Percentiles rank a stretch among this genome's conserved stretches.
Evolutionary conservation across 1,140 invertebrate species (phyloP).

Genomic region (Pogonomyrmex californicus): DNA sequence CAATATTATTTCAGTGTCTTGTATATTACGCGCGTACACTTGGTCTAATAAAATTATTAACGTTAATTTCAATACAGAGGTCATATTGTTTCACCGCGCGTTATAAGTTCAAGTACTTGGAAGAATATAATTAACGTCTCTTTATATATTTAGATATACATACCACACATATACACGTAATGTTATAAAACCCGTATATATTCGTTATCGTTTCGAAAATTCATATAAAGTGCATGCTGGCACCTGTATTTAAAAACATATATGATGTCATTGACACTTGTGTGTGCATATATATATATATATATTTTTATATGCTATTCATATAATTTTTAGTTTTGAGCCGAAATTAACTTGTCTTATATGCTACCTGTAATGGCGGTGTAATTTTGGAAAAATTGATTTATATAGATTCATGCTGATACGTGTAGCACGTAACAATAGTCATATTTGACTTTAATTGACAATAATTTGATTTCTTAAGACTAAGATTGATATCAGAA

Average conservation of each 20-base stretch:
- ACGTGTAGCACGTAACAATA: conserved; percentile 1
- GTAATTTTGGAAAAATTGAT: conserved; percentile 6
- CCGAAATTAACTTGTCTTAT: conserved; percentile 18
- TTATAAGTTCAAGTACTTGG: conserved; percentile 71
- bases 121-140: conserved; percentile 64
- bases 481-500: neutral
- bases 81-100: conserved; percentile 69
- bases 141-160: conserved; percentile 71
- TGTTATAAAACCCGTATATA: conserved; percentile 68
- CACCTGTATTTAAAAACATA: conserved; percentile 38
- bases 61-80: conserved; percentile 48
- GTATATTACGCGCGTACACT: neutral
- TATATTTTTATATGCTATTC: neutral
- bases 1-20: conserved; percentile 71
- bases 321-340: conserved; percentile 5
- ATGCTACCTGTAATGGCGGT: neutral
- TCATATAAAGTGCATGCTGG: conserved; percentile 54
- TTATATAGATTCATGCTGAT: neutral
- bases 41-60: conserved; percentile 57
- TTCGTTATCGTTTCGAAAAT: conserved; percentile 64
- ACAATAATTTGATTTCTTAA: conserved; percentile 31
- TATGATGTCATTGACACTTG: conserved; percentile 72
- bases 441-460: neutral
- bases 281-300: neutral
- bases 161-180: neutral